Evolutionary conservation across 2,888 invertebrate species (phyloP).

Genomic region (Geophilus truncorum): DNA sequence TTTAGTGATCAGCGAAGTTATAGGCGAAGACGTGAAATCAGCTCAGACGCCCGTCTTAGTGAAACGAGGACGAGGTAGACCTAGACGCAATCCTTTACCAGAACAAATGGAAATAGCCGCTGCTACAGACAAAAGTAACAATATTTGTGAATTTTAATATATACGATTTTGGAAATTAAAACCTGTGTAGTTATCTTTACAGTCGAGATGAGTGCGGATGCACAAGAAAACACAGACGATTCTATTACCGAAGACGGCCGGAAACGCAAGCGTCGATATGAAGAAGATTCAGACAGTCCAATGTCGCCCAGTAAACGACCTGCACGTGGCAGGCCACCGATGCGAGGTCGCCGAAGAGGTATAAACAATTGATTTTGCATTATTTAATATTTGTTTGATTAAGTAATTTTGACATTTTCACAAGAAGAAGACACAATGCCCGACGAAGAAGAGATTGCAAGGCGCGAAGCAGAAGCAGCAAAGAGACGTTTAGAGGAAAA

Average conservation of each 20-base stretch:
- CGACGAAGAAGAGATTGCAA: slow-evolving; percentile 37
- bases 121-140: neutral
- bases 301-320: neutral
- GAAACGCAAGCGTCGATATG: neutral
- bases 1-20: neutral
- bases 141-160: neutral
- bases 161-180: too few relatives aligned
- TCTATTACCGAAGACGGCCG: neutral
- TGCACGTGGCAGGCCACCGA: neutral
- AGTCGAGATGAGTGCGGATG: neutral
- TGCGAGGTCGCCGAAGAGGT: neutral
- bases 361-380: neutral
- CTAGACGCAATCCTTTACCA: slow-evolving; percentile 15
- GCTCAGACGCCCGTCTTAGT: neutral
- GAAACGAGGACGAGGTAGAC: slow-evolving; percentile 22
- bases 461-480: slow-evolving; percentile 38
- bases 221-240: neutral
- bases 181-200: neutral
- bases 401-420: neutral
- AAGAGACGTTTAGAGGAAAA: slow-evolving; percentile 43
- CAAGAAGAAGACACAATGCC: slow-evolving; percentile 28
- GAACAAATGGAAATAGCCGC: neutral
- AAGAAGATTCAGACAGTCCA: neutral
- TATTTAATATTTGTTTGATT: neutral
- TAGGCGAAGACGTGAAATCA: neutral